phyloP scores from a whole-genome alignment of 2,113 vertebrate genomes.

The Cercocebus atys region DNA sequence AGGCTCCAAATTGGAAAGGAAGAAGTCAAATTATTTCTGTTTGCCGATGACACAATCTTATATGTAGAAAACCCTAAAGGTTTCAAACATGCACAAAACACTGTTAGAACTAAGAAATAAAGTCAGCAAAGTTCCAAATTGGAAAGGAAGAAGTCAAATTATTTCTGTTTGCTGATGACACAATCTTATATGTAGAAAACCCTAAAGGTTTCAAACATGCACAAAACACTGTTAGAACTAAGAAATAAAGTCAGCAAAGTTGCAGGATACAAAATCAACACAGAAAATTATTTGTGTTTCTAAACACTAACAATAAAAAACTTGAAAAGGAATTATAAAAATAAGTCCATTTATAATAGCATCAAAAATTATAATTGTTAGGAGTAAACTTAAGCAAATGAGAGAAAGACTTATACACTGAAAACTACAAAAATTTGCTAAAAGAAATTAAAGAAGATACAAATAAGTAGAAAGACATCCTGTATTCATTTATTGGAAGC shows the following conservation, averaged over 20 bases:
- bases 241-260: not conserved
- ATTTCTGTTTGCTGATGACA: not conserved
- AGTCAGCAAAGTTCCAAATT: not conserved
- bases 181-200: not conserved
- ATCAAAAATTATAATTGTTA: not conserved
- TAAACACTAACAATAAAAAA: not conserved
- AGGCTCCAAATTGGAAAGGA: not conserved
- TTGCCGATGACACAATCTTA: not conserved
- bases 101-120: not conserved
- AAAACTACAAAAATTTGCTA: not conserved
- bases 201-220: not conserved
- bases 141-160: not conserved
- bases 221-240: not conserved
- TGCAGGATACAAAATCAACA: not conserved
- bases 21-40: not conserved
- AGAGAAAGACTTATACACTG: not conserved
- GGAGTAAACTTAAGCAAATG: not conserved
- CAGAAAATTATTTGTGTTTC: not conserved
- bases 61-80: not conserved
- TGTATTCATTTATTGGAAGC: not conserved
- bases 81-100: not conserved
- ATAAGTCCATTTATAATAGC: not conserved
- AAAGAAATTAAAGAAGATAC: not conserved
- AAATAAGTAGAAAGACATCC: not conserved
- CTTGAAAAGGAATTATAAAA: not conserved